Conservation (phyloP, 2,888 invertebrate species). For the Atrina japonica region DNA sequence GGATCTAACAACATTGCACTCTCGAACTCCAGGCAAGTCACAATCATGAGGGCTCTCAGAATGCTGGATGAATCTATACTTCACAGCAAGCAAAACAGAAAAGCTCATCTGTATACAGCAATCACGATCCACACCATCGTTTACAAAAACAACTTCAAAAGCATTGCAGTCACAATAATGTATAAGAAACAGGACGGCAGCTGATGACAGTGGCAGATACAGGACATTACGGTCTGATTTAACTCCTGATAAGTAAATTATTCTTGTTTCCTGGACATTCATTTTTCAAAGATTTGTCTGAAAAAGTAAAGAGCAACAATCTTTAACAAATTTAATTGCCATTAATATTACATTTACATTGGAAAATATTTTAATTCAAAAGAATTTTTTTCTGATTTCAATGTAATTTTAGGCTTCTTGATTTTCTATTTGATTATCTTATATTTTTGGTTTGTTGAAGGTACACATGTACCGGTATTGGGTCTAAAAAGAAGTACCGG, state of each 20-base stretch:
- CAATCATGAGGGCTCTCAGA: conserved; percentile 46
- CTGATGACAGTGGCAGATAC: conserved; percentile 57
- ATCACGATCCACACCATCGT: background rate
- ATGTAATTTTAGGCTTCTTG: too few relatives aligned
- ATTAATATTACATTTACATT: too few relatives aligned
- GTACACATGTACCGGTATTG: too few relatives aligned
- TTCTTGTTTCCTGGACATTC: background rate
- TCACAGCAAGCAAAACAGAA: conserved; percentile 17
- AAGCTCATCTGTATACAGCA: conserved; percentile 22
- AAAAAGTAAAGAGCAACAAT: too few relatives aligned
- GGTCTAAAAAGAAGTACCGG: too few relatives aligned
- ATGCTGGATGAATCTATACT: conserved; percentile 15
- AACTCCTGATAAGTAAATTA: too few relatives aligned
- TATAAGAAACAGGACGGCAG: conserved; percentile 60
- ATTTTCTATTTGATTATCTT: too few relatives aligned
- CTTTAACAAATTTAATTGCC: too few relatives aligned
- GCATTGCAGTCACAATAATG: conserved; percentile 50
- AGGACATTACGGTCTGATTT: background rate
- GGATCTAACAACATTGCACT: conserved; percentile 59
- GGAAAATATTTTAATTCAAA: too few relatives aligned
- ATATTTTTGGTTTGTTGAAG: too few relatives aligned
- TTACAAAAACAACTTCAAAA: conserved; percentile 51
- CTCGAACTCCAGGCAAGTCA: conserved; percentile 51
- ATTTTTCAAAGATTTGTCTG: background rate
- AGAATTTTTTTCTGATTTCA: too few relatives aligned